These are phyloP conservation scores for Endotricha flammealis DNA, from an alignment of 2,888 invertebrate genomes.

Conservation along the genomic window DNA sequence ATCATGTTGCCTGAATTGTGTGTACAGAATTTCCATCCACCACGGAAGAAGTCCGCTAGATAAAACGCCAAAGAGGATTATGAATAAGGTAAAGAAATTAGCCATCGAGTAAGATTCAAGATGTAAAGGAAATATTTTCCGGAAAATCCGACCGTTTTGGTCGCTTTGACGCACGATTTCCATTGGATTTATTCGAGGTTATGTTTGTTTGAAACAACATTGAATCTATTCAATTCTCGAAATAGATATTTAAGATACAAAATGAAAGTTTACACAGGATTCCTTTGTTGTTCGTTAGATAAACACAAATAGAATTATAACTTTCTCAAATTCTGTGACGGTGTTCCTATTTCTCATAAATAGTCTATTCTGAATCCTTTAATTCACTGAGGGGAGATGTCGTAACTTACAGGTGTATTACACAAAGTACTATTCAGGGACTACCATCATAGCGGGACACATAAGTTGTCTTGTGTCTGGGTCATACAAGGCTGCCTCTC, in stretches of 20 bases:
- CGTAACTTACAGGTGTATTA: conserved; percentile 11
- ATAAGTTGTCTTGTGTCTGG: conserved; percentile 34
- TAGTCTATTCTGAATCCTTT: conserved; percentile 1
- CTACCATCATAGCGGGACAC: conserved; percentile 26
- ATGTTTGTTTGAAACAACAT: conserved; percentile 1
- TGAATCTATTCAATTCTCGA: conserved; percentile 1
- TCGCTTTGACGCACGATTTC: not conserved
- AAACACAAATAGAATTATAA: not conserved
- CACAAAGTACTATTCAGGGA: conserved; percentile 13
- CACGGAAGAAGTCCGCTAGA: conserved; percentile 28
- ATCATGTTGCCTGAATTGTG: conserved; percentile 60
- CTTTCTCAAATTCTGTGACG: not conserved
- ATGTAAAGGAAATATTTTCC: conserved; percentile 8
- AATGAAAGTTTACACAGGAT: conserved; percentile 1
- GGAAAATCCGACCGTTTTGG: conserved; percentile 2
- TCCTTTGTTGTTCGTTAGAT: not conserved
- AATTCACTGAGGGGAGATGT: conserved; percentile 11
- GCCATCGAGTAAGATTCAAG: conserved; percentile 19
- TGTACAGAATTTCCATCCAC: conserved; percentile 38
- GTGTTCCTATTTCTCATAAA: not conserved
- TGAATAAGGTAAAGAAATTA: conserved; percentile 27
- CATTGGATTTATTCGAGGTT: not conserved
- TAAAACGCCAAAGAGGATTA: conserved; percentile 29
- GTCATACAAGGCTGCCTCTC: conserved; percentile 39
- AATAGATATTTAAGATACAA: conserved; percentile 2